Percentiles rank a stretch among this genome's conserved stretches.
Evolutionary conservation across 2,113 vertebrate genomes (phyloP).

Genomic region (Pleuronectes platessa): DNA sequence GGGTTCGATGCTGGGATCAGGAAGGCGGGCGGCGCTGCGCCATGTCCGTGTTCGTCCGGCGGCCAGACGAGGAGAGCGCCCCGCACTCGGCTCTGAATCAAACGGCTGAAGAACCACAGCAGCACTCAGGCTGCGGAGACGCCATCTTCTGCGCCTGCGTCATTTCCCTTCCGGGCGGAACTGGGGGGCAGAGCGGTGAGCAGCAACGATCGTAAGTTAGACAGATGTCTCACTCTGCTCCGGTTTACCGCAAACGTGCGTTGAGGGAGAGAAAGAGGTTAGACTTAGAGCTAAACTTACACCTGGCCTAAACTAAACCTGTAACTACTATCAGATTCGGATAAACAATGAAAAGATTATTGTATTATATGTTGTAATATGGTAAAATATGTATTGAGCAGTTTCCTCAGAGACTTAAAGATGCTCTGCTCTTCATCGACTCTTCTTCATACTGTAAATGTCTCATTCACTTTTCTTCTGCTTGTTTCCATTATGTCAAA

Average conservation of each 20-base stretch:
- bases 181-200: constrained; percentile 56
- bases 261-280: too few species aligned
- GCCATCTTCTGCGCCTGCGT: constrained; percentile 84
- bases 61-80: constrained; percentile 26
- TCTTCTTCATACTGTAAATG: too few species aligned
- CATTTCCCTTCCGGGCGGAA: constrained; percentile 81
- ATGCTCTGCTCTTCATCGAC: too few species aligned
- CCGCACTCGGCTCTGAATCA: constrained; percentile 49
- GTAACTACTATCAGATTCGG: too few species aligned
- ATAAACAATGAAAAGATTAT: too few species aligned
- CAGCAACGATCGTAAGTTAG: neutral
- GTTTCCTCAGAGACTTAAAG: too few species aligned
- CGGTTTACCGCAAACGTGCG: neutral
- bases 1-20: constrained; percentile 63
- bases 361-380: too few species aligned
- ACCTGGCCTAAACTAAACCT: too few species aligned
- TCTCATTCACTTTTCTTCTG: too few species aligned
- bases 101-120: constrained; percentile 64
- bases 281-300: too few species aligned
- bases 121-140: constrained; percentile 67
- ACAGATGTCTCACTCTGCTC: constrained; percentile 14
- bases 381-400: too few species aligned
- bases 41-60: constrained; percentile 45
- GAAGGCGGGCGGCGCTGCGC: constrained; percentile 56
- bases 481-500: too few species aligned